A percentile compares a stretch with the other conserved stretches of the same genome.
These are phyloP conservation scores for Drosophila mauritiana DNA, from an alignment of 1,140 invertebrate genomes.

Conservation along the genomic window DNA sequence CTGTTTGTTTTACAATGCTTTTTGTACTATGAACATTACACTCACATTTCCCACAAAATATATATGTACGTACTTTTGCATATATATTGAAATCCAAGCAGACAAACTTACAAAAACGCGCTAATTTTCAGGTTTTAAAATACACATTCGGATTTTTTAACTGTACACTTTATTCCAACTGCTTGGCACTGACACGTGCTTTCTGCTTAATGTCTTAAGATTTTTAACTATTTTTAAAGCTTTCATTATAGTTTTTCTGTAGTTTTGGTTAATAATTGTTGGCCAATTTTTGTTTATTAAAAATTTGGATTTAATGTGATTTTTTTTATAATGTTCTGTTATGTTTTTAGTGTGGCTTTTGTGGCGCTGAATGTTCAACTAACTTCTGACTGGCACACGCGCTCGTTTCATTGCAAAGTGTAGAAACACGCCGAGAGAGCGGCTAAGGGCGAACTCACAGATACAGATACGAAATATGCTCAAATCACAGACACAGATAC, in stretches of 20 bases:
- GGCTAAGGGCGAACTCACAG: slow-evolving; percentile 60
- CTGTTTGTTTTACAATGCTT: slow-evolving; percentile 55
- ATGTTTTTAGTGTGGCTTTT: slow-evolving; percentile 44
- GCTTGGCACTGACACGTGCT: slow-evolving; percentile 47
- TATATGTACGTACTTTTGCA: slow-evolving; percentile 1
- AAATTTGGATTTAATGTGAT: not conserved
- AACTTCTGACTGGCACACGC: slow-evolving; percentile 51
- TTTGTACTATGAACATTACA: slow-evolving; percentile 54
- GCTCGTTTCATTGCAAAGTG: slow-evolving; percentile 48
- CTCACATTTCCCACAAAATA: slow-evolving; percentile 5
- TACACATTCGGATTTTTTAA: slow-evolving; percentile 11
- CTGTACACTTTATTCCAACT: slow-evolving; percentile 25
- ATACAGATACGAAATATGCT: slow-evolving; percentile 30
- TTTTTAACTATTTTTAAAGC: slow-evolving; percentile 8
- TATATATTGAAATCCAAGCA: slow-evolving; percentile 9
- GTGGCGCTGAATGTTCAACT: slow-evolving; percentile 48
- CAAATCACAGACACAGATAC: slow-evolving; percentile 7
- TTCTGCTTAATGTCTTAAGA: slow-evolving; percentile 4
- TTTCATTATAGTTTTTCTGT: slow-evolving; percentile 18
- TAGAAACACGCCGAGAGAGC: slow-evolving; percentile 51
- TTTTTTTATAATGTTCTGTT: slow-evolving; percentile 6
- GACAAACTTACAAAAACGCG: slow-evolving; percentile 46
- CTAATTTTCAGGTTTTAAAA: slow-evolving; percentile 39
- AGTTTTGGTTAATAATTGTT: not conserved
- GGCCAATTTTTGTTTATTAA: slow-evolving; percentile 6